Conservation (phyloP, 2,113 vertebrate species). For the Butorides virescens region DNA sequence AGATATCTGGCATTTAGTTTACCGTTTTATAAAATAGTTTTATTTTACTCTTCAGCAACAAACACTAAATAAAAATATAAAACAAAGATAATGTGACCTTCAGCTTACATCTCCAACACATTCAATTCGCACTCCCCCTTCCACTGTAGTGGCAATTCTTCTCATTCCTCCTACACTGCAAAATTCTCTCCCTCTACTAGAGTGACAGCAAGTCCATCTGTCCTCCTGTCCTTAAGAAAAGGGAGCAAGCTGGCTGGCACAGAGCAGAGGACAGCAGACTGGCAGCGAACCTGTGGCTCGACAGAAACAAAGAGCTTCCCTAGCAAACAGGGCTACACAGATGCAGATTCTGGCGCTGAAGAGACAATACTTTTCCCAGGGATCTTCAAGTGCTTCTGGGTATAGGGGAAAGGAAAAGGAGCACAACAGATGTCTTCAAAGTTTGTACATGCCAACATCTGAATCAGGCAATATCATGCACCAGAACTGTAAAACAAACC, state of each 20-base stretch:
- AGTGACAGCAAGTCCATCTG: conserved; percentile 44
- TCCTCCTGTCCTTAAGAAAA: conserved; percentile 1
- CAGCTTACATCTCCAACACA: not conserved
- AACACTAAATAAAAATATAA: not conserved
- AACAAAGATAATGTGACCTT: not conserved
- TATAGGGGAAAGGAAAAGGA: not conserved
- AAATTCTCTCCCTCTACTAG: not conserved
- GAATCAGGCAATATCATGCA: not conserved
- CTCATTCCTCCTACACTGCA: not conserved
- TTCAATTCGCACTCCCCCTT: not conserved
- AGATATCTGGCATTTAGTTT: not conserved
- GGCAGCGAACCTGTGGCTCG: conserved; percentile 1
- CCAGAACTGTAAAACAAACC: conserved; percentile 10
- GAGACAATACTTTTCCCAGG: not conserved
- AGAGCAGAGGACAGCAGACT: not conserved
- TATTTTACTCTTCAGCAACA: not conserved
- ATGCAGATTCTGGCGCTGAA: not conserved
- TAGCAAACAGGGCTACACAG: not conserved
- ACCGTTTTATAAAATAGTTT: not conserved
- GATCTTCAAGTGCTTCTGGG: not conserved
- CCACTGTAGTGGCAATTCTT: not conserved
- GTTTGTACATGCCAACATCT: not conserved
- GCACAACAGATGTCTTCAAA: not conserved
- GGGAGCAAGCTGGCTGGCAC: conserved; percentile 8
- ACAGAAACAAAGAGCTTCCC: not conserved